Percentiles rank a stretch among this genome's conserved stretches.
Conservation (phyloP, 2,113 vertebrate species). For the Pristiophorus japonicus region DNA sequence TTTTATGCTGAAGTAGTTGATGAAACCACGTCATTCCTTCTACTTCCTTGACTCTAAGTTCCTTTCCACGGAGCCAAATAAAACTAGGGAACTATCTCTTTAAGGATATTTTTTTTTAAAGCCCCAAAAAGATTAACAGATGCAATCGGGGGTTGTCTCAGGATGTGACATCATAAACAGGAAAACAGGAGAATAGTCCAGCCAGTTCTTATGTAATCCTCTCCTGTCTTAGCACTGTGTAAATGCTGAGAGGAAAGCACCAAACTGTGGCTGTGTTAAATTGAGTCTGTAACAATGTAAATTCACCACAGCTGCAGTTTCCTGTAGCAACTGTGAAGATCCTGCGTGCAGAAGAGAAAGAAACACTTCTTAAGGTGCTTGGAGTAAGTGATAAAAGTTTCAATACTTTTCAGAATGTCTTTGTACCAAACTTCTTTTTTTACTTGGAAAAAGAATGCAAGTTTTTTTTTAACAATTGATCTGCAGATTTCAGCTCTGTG, state of each 20-base stretch:
- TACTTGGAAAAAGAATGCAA: neutral
- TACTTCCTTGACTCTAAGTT: neutral
- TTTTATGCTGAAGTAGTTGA: neutral
- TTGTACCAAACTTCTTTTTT: neutral
- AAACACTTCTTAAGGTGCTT: neutral
- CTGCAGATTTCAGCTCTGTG: neutral
- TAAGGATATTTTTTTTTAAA: neutral
- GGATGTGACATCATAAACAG: conserved; percentile 81
- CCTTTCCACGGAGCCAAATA: neutral
- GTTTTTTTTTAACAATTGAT: neutral
- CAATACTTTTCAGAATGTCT: neutral
- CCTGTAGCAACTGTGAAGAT: conserved; percentile 19
- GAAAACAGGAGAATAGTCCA: conserved; percentile 53
- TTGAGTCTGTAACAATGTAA: neutral
- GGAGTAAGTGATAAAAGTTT: conserved; percentile 7
- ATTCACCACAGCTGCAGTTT: neutral
- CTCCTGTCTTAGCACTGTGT: neutral
- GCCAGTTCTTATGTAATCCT: neutral
- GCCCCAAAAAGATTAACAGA: neutral
- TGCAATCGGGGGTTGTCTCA: conserved; percentile 48
- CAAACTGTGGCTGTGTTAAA: conserved; percentile 12
- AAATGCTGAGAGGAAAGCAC: neutral
- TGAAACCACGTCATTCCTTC: neutral
- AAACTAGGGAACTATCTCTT: neutral
- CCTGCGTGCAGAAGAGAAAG: neutral